Evolutionary conservation across 2,113 vertebrate genomes (phyloP).

Genomic region (Isurus oxyrinchus): DNA sequence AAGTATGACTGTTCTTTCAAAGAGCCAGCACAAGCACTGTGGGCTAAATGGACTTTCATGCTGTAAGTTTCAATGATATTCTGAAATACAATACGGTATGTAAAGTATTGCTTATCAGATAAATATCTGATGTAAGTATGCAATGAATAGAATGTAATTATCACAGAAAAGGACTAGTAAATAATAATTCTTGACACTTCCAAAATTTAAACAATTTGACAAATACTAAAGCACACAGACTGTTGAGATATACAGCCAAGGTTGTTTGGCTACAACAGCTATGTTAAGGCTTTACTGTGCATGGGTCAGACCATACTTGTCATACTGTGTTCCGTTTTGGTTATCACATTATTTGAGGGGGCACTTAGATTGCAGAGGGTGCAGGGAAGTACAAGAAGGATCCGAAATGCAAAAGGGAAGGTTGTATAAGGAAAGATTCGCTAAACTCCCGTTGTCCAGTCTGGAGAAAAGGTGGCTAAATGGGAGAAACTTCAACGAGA

Average conservation of each 20-base stretch:
- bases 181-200: not conserved
- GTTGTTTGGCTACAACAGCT: not conserved
- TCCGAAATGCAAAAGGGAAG: not conserved
- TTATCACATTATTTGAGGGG: not conserved
- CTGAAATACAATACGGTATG: not conserved
- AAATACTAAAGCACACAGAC: not conserved
- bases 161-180: not conserved
- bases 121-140: not conserved
- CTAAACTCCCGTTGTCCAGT: not conserved
- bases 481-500: not conserved
- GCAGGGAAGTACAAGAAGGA: not conserved
- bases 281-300: not conserved
- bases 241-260: not conserved
- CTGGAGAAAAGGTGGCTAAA: not conserved
- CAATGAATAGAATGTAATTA: not conserved
- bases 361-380: not conserved
- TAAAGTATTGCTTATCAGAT: not conserved
- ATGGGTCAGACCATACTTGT: not conserved
- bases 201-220: not conserved
- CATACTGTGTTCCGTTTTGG: not conserved
- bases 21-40: not conserved
- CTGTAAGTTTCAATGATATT: too few species aligned
- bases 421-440: not conserved
- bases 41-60: not conserved
- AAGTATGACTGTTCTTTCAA: not conserved